phyloP scores from a whole-genome alignment of 2,888 invertebrate genomes.

The Eueremaeus valkanovi region DNA sequence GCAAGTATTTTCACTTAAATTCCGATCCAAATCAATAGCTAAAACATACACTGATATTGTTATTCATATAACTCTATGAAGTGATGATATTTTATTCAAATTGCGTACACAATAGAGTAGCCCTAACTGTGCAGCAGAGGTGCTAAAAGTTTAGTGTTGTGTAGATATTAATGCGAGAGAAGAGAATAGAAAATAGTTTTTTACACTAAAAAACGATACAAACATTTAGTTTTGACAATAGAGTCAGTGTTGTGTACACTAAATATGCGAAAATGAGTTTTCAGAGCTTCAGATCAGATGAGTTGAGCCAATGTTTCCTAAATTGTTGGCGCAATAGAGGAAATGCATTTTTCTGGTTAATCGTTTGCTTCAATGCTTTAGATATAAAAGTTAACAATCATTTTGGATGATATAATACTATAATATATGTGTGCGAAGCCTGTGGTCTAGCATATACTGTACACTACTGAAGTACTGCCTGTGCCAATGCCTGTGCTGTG shows the following conservation, averaged over 20 bases:
- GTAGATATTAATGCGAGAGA: not conserved
- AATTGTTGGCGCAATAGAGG: constrained; percentile 7
- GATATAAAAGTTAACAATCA: constrained; percentile 26
- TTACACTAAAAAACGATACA: not conserved
- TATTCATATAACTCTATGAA: too few species aligned
- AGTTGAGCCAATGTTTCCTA: constrained; percentile 15
- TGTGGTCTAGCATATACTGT: not conserved
- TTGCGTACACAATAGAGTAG: not conserved
- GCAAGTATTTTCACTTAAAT: too few species aligned
- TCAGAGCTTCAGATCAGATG: not conserved
- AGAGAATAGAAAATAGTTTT: not conserved
- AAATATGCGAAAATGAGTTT: constrained; percentile 28
- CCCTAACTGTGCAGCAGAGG: not conserved
- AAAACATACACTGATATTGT: too few species aligned
- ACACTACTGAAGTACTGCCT: not conserved
- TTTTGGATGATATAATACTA: not conserved
- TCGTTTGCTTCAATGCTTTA: constrained; percentile 26
- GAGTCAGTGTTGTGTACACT: constrained; percentile 22
- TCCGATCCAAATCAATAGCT: too few species aligned
- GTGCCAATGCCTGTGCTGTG: too few species aligned
- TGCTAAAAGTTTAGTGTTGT: not conserved
- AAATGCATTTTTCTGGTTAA: constrained; percentile 35
- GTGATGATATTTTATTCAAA: not conserved
- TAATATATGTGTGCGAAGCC: not conserved
- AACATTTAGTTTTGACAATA: constrained; percentile 27